These are phyloP conservation scores for Eulithis prunata DNA, from an alignment of 2,888 invertebrate genomes.

Conservation along the genomic window DNA sequence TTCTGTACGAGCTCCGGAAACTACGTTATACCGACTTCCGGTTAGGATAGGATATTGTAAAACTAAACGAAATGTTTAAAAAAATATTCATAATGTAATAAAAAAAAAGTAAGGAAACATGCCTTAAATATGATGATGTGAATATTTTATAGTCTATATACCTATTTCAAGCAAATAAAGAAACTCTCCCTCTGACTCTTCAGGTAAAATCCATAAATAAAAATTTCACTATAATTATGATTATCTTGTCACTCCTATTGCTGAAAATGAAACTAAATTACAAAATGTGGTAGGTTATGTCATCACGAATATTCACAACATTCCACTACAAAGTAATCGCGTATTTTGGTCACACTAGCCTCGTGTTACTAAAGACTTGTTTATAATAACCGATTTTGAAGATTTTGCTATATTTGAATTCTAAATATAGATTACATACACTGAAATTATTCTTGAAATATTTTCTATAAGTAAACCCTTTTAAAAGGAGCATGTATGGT, in stretches of 20 bases:
- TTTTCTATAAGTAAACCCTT: too few species aligned
- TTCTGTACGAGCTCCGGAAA: constrained; percentile 4
- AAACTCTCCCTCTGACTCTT: too few species aligned
- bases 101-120: too few species aligned
- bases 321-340: constrained; percentile 9
- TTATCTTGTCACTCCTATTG: background rate
- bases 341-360: constrained; percentile 18
- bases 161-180: too few species aligned
- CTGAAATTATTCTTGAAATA: too few species aligned
- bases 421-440: too few species aligned
- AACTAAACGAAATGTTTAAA: constrained; percentile 2
- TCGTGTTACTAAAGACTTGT: background rate
- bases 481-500: too few species aligned
- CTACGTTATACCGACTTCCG: constrained; percentile 1
- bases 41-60: background rate
- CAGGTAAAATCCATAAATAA: too few species aligned
- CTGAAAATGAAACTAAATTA: constrained; percentile 2
- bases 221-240: too few species aligned
- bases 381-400: background rate
- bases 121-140: too few species aligned
- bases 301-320: constrained; percentile 6
- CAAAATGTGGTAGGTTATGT: background rate
- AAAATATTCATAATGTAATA: too few species aligned
- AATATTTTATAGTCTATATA: too few species aligned
- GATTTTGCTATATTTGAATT: background rate